Evolutionary conservation across 2,888 invertebrate species (phyloP).

Genomic region (Diaphora mendica): DNA sequence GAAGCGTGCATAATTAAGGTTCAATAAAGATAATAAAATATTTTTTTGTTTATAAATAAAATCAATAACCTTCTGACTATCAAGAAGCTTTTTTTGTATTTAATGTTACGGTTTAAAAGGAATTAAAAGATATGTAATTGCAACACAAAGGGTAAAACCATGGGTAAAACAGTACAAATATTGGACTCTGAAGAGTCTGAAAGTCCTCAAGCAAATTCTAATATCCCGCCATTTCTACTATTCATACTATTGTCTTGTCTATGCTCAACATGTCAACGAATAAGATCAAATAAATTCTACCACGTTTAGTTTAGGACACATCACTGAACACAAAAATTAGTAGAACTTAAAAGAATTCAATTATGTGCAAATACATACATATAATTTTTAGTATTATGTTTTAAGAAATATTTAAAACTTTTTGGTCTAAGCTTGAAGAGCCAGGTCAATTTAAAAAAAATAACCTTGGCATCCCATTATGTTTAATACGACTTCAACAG

Average conservation of each 20-base stretch:
- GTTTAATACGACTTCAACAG: constrained; percentile 56
- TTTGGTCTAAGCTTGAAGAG: background rate
- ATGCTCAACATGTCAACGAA: constrained; percentile 1
- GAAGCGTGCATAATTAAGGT: too few species aligned
- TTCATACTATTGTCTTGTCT: background rate
- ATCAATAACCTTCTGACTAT: too few species aligned
- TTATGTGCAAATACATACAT: background rate
- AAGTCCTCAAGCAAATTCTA: constrained; percentile 12
- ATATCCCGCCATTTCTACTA: constrained; percentile 24
- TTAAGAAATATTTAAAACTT: background rate
- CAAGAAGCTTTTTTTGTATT: too few species aligned
- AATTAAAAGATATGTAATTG: background rate
- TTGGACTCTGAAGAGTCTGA: too few species aligned
- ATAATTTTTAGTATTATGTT: background rate
- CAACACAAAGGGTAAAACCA: background rate
- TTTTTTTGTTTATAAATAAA: too few species aligned
- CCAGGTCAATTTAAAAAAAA: background rate
- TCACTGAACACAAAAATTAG: background rate
- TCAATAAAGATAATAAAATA: too few species aligned
- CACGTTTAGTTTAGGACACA: background rate
- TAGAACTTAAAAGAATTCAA: background rate
- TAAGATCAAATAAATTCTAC: background rate
- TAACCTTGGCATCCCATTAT: constrained; percentile 27
- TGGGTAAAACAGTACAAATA: background rate
- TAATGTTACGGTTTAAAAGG: background rate